Conservation (phyloP, 92 coral and sea anemone species). For the Muricea muricata region DNA sequence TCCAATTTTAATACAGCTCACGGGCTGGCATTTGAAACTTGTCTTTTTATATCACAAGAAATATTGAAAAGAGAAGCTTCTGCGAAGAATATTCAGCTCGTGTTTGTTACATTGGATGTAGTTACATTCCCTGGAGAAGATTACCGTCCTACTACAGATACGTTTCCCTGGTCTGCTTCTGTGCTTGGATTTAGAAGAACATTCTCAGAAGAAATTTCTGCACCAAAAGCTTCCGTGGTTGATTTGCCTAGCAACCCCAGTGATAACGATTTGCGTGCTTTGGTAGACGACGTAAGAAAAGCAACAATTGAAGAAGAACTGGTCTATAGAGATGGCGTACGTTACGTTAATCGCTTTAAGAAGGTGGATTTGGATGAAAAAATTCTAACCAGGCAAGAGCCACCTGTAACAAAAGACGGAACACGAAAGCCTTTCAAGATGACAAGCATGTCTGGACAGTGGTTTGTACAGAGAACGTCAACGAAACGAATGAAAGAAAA, state of each 20-base stretch:
- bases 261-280: conserved; percentile 38
- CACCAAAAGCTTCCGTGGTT: background rate
- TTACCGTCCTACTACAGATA: background rate
- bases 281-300: conserved; percentile 46
- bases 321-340: conserved; percentile 57
- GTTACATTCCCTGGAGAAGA: background rate
- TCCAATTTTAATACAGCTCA: conserved; percentile 29
- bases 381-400: background rate
- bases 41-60: conserved; percentile 27
- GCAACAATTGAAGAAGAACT: conserved; percentile 63
- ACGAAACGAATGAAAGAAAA: background rate
- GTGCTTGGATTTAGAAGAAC: conserved; percentile 32
- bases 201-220: conserved; percentile 6
- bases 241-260: conserved; percentile 25
- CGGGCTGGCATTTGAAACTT: conserved; percentile 45
- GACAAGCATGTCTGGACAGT: conserved; percentile 35
- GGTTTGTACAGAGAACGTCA: conserved; percentile 19
- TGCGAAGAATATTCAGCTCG: background rate
- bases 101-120: conserved; percentile 33
- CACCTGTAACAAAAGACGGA: background rate
- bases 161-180: conserved; percentile 51
- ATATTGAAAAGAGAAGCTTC: conserved; percentile 18
- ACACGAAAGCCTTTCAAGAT: conserved; percentile 29
- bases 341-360: conserved; percentile 69
- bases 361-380: conserved; percentile 33